Base-by-base conservation (phyloP, 2,888 invertebrate genomes). In the Cryptophagus acutangulus region DNA sequence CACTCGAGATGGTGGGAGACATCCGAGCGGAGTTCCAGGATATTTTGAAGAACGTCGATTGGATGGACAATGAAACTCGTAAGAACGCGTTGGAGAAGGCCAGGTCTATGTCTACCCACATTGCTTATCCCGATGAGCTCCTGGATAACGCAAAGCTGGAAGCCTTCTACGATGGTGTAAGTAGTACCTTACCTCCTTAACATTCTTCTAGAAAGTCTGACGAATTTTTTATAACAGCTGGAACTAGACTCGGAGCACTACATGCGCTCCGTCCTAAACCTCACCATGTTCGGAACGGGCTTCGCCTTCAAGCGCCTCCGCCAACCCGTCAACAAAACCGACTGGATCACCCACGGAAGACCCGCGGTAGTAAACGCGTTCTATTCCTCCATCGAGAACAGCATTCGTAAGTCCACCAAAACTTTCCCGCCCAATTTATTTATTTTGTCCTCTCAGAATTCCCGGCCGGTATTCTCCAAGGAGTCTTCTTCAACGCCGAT, bases 381-480 rank as follows among this genome's bases (percentile, higher is more conserved):
- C 72, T 90, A 89, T 65, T 87, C 86, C 1, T 81, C 87, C 0
- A 78, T 87, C 38, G 88, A 89, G 69, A 90, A 90, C 67, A 87
- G 87, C 61, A 89, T 90, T 51, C 87, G 88, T 89, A 74, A 81
- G 84, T 79, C 31, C 9, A 16, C 14, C 10, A 12, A 17, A 4
- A 9, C n/a, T 36, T 29, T 35, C 39, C n/a, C n/a, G n/a, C n/a
- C 37, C 9, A 25, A 8, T 17, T 38, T 12, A 16, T 33, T 30
- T 30, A 25, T 36, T 26, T 31, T 52, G 15, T 31, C 10, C n/a
- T 26, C 12, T 58, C 71, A 94, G 92, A 91, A 71, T 91, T 93
- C 70, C 92, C 93, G 0, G 93, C 93, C 52, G 93, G 92, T 48
- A 92, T 93, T 48, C 74, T 94, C 1, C 93, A 93, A 75, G 92